Conservation (phyloP, 2,113 vertebrate species). For the Lethenteron reissneri region DNA sequence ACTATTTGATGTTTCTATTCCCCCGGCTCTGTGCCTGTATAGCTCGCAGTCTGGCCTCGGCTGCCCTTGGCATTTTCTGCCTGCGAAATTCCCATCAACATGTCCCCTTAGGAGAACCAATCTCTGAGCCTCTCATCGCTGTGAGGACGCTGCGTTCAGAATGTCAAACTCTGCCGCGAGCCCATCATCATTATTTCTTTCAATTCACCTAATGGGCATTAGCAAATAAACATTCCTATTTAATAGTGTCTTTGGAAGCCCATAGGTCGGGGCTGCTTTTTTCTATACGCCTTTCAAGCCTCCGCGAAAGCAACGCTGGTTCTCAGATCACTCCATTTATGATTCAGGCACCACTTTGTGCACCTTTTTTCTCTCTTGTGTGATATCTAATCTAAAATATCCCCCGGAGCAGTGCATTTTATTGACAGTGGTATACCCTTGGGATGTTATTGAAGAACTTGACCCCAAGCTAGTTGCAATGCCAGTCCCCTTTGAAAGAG, state of each 20-base stretch:
- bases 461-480: constrained; percentile 1
- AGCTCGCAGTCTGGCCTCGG: not conserved
- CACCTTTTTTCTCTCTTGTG: not conserved
- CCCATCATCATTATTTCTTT: constrained; percentile 5
- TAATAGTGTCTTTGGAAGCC: not conserved
- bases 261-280: constrained; percentile 1
- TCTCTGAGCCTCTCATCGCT: constrained; percentile 5
- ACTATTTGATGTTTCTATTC: constrained; percentile 6
- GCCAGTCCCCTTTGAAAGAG: constrained; percentile 4
- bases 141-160: not conserved
- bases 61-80: constrained; percentile 7
- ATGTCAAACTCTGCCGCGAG: constrained; percentile 1
- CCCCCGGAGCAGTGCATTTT: not conserved
- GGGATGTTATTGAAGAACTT: constrained; percentile 4
- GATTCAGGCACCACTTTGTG: not conserved
- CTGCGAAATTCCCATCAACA: constrained; percentile 5
- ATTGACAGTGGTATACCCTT: constrained; percentile 1
- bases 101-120: constrained; percentile 1
- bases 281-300: not conserved
- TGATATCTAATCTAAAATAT: constrained; percentile 3
- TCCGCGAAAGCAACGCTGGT: not conserved
- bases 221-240: constrained; percentile 3
- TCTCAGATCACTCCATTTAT: constrained; percentile 4
- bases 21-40: not conserved
- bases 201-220: constrained; percentile 1